phyloP scores from a whole-genome alignment of 2,888 invertebrate genomes.

The Orchesella flavescens region DNA sequence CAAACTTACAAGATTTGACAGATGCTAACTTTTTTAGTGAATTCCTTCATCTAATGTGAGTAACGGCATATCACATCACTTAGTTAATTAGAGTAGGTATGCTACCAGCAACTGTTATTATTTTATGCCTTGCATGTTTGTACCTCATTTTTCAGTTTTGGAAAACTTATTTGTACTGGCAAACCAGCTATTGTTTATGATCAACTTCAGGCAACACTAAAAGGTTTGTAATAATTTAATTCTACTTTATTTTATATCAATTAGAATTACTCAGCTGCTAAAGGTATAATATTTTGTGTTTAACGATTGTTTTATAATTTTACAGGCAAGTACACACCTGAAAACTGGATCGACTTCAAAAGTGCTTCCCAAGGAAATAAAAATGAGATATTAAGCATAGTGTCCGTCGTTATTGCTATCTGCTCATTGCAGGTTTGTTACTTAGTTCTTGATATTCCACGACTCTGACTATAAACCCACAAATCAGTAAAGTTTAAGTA shows the following conservation, averaged over 20 bases:
- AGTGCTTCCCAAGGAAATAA: slow-evolving; percentile 35
- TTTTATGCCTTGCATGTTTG: no score
- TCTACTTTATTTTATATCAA: no score
- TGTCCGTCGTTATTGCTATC: no score
- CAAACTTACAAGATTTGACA: slow-evolving; percentile 8
- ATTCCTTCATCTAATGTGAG: slow-evolving; percentile 51
- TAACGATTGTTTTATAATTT: background rate
- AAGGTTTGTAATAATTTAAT: no score
- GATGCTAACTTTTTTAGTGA: slow-evolving; percentile 58
- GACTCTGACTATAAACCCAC: no score
- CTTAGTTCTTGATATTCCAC: no score
- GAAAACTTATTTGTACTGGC: slow-evolving; percentile 28
- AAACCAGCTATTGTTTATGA: slow-evolving; percentile 12
- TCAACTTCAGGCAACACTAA: slow-evolving; percentile 14
- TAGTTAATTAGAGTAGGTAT: no score
- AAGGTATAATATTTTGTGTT: background rate
- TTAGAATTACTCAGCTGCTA: background rate
- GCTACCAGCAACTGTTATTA: no score
- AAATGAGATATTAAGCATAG: slow-evolving; percentile 27
- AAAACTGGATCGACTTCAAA: slow-evolving; percentile 48
- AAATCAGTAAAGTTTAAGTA: no score
- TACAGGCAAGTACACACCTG: slow-evolving; percentile 37
- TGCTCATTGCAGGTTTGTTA: no score
- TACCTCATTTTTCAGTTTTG: slow-evolving; percentile 30
- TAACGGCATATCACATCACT: no score